Evolutionary conservation across 1,140 invertebrate species (phyloP).

Genomic region (Seison nebaliae): DNA sequence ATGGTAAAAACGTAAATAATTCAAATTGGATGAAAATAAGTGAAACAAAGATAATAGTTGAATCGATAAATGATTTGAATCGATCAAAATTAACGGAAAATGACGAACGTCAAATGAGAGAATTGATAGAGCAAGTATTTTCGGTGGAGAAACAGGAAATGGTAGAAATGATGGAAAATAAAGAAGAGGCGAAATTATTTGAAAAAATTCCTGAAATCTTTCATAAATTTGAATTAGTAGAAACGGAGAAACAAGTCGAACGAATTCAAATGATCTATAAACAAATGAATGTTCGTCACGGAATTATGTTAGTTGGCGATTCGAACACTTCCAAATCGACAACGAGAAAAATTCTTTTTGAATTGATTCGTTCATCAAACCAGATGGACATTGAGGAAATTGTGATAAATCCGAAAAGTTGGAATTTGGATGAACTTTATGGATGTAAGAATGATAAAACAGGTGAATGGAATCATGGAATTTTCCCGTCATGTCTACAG

Average conservation of each 20-base stretch:
- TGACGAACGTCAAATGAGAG: slow-evolving; percentile 29
- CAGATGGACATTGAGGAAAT: slow-evolving; percentile 6
- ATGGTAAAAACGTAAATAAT: not conserved
- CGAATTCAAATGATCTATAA: no score
- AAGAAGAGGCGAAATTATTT: not conserved
- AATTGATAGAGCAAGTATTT: not conserved
- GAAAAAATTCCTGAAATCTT: not conserved
- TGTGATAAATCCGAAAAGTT: slow-evolving; percentile 48
- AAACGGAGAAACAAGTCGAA: slow-evolving; percentile 5
- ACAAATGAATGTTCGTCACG: slow-evolving; percentile 30
- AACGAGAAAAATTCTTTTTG: slow-evolving; percentile 21
- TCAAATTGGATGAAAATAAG: not conserved
- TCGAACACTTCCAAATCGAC: slow-evolving; percentile 32
- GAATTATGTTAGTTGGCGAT: slow-evolving; percentile 36
- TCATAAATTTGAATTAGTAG: not conserved
- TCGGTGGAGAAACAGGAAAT: slow-evolving; percentile 9
- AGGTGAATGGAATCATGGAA: slow-evolving; percentile 56
- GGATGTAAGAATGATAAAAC: slow-evolving; percentile 54
- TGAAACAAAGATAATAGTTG: slow-evolving; percentile 14
- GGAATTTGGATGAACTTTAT: slow-evolving; percentile 50
- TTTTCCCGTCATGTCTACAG: slow-evolving; percentile 29
- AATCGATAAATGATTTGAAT: slow-evolving; percentile 63
- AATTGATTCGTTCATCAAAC: slow-evolving; percentile 3
- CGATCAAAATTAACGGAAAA: slow-evolving; percentile 48
- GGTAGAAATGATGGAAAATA: not conserved